These are phyloP conservation scores for Nansenia antarctica DNA, from an alignment of 2,113 vertebrate genomes.

Conservation along the genomic window DNA sequence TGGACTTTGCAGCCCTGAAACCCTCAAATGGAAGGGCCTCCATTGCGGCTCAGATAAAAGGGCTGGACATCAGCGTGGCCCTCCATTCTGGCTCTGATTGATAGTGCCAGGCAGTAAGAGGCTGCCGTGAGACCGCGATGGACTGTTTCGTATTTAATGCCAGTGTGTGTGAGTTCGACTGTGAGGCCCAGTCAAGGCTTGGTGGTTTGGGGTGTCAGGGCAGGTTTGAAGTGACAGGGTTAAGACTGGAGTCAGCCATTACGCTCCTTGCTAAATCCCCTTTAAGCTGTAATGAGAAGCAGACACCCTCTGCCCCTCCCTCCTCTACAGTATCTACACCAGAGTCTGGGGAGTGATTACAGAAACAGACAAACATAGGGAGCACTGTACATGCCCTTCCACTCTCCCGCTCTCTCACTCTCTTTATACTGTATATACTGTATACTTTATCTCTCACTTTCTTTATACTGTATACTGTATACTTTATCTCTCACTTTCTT, in stretches of 20 bases:
- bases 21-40: constrained; percentile 47
- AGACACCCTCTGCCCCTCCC: constrained; percentile 33
- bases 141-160: constrained; percentile 62
- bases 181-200: constrained; percentile 37
- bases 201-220: constrained; percentile 48
- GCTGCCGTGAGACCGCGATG: constrained; percentile 44
- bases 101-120: constrained; percentile 51
- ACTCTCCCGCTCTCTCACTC: too few species aligned
- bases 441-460: too few species aligned
- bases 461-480: too few species aligned
- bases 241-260: constrained; percentile 59
- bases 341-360: constrained; percentile 18
- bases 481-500: constrained; percentile 14
- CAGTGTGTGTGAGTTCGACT: constrained; percentile 38
- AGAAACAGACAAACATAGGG: constrained; percentile 33
- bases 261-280: constrained; percentile 47
- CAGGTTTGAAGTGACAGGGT: constrained; percentile 46
- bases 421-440: too few species aligned
- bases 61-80: constrained; percentile 39
- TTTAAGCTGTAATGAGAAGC: constrained; percentile 58
- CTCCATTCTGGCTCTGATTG: constrained; percentile 47
- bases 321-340: constrained; percentile 27
- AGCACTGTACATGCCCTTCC: constrained; percentile 30
- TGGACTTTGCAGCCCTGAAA: constrained; percentile 43
- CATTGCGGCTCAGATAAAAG: constrained; percentile 52